Percentiles rank a stretch among this genome's conserved stretches.
Conservation (phyloP, 2,888 invertebrate genomes). For the Dicranocentrus wangi region DNA sequence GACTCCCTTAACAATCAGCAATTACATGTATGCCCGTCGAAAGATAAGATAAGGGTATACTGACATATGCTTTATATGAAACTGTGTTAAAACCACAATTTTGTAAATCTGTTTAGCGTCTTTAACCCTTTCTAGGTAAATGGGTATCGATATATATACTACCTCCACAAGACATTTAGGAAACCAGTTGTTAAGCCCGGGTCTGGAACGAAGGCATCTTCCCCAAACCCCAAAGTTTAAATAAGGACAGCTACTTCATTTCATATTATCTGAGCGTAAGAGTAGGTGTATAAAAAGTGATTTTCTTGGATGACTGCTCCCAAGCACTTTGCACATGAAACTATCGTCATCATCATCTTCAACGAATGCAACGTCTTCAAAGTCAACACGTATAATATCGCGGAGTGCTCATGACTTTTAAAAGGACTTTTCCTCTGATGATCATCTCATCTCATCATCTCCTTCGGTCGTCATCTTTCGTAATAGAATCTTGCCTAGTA, state of each 20-base stretch:
- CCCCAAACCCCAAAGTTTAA: neutral
- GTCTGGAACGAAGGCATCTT: too few relatives aligned
- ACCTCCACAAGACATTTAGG: too few relatives aligned
- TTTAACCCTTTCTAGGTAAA: slow-evolving; percentile 25
- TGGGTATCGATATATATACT: too few relatives aligned
- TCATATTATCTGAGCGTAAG: slow-evolving; percentile 16
- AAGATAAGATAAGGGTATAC: slow-evolving; percentile 32
- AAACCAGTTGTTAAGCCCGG: slow-evolving; percentile 33
- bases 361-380: slow-evolving; percentile 14
- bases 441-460: slow-evolving; percentile 44
- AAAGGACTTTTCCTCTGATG: slow-evolving; percentile 44
- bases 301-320: slow-evolving; percentile 42
- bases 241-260: slow-evolving; percentile 40
- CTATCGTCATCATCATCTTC: slow-evolving; percentile 27
- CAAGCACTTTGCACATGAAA: slow-evolving; percentile 42
- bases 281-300: slow-evolving; percentile 15
- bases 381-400: slow-evolving; percentile 36
- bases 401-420: slow-evolving; percentile 34
- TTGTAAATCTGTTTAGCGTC: neutral
- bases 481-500: slow-evolving; percentile 44
- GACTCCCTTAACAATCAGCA: slow-evolving; percentile 54
- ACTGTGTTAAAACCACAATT: neutral
- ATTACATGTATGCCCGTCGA: slow-evolving; percentile 31
- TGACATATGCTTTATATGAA: neutral
- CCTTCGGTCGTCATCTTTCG: slow-evolving; percentile 32